Evolutionary conservation across 2,113 vertebrate species (phyloP).

Genomic region (Paradoxurus hermaphroditus): DNA sequence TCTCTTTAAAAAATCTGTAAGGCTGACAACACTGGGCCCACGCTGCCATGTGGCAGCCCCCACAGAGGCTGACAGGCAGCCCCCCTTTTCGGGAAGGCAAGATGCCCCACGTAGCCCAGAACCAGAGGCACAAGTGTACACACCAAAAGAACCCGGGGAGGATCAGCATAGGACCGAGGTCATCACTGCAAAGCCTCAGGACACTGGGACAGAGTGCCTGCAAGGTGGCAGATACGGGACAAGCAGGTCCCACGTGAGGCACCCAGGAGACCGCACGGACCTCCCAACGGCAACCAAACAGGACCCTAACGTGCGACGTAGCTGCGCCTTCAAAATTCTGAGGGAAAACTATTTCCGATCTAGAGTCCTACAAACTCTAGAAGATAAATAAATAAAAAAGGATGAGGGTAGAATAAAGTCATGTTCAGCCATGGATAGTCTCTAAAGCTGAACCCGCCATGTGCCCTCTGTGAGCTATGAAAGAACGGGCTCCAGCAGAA

Average conservation of each 20-base stretch:
- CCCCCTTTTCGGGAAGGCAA: not conserved
- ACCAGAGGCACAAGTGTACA: not conserved
- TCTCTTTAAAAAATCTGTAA: not conserved
- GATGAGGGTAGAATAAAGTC: not conserved
- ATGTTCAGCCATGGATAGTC: not conserved
- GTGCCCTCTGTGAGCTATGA: not conserved
- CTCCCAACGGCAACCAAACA: not conserved
- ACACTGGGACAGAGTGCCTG: not conserved
- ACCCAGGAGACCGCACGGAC: not conserved
- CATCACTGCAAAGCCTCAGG: not conserved
- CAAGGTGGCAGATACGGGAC: not conserved
- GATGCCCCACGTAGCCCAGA: not conserved
- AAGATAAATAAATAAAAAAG: not conserved
- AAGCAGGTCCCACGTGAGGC: accelerated
- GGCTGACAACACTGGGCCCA: not conserved
- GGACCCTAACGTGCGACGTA: not conserved
- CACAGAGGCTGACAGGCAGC: too few species aligned
- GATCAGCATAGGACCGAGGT: not conserved
- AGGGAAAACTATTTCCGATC: not conserved
- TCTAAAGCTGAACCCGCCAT: not conserved
- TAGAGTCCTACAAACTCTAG: not conserved
- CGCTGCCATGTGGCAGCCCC: not conserved
- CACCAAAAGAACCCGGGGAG: not conserved
- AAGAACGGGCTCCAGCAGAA: not conserved
- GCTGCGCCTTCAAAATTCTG: not conserved